These are phyloP conservation scores for Stenodema calcarata DNA, from an alignment of 2,888 invertebrate species.

Conservation along the genomic window DNA sequence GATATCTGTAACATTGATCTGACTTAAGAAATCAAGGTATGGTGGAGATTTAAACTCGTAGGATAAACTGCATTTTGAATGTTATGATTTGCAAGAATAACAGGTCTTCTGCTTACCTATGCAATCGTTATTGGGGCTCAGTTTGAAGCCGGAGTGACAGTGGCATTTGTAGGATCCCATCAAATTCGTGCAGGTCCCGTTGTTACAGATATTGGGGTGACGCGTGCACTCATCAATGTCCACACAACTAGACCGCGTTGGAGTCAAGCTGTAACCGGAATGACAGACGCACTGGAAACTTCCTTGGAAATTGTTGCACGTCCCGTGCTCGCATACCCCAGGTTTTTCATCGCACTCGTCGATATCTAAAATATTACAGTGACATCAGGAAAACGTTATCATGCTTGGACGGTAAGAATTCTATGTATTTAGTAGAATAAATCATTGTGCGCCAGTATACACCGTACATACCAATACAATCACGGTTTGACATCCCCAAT, in stretches of 20 bases:
- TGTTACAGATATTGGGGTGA: conserved; percentile 77
- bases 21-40: too few species aligned
- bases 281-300: conserved; percentile 80
- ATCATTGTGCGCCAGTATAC: too few species aligned
- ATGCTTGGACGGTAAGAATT: background rate
- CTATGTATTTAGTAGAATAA: too few species aligned
- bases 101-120: conserved; percentile 65
- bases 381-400: background rate
- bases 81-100: too few species aligned
- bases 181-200: conserved; percentile 77
- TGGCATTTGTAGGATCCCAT: conserved; percentile 76
- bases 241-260: conserved; percentile 71
- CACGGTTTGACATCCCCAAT: conserved; percentile 64
- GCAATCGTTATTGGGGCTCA: conserved; percentile 80
- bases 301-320: conserved; percentile 79
- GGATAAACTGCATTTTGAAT: too few species aligned
- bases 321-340: conserved; percentile 76
- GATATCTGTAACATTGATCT: conserved; percentile 66
- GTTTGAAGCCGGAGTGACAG: conserved; percentile 78
- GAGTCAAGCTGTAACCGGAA: conserved; percentile 74
- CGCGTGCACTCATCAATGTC: conserved; percentile 78
- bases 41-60: too few species aligned
- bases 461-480: conserved; percentile 63
- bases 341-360: conserved; percentile 76
- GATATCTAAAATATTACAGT: conserved; percentile 64